These are phyloP conservation scores for Antheraea pernyi DNA, from an alignment of 1,140 invertebrate species.

Conservation along the genomic window DNA sequence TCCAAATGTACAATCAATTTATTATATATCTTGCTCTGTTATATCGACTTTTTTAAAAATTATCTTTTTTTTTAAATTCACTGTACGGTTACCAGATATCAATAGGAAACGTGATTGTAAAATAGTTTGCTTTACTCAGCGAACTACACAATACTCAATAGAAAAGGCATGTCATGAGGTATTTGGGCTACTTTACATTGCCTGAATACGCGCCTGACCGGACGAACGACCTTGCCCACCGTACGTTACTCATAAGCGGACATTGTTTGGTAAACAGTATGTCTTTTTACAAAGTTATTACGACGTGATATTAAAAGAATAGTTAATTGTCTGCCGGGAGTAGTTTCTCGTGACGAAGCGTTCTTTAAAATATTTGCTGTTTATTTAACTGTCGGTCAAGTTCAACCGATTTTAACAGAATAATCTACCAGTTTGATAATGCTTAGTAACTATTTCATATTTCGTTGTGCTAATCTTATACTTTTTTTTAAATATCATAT, in stretches of 20 bases:
- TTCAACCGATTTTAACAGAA: too few species aligned
- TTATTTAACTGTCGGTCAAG: not conserved
- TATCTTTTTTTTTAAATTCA: too few species aligned
- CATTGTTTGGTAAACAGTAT: slow-evolving; percentile 14
- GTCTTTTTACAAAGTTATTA: slow-evolving; percentile 15
- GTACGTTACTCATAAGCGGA: slow-evolving; percentile 10
- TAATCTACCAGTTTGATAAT: not conserved
- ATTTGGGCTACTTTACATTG: not conserved
- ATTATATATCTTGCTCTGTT: too few species aligned
- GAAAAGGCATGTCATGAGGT: not conserved
- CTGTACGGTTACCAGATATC: too few species aligned
- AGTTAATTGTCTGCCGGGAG: slow-evolving; percentile 3
- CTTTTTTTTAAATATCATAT: too few species aligned
- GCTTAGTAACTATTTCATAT: too few species aligned
- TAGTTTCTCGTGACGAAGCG: not conserved
- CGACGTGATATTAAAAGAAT: slow-evolving; percentile 14
- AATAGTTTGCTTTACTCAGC: too few species aligned
- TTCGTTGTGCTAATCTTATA: too few species aligned
- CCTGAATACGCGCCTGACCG: not conserved
- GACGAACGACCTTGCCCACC: slow-evolving; percentile 11
- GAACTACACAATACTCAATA: not conserved
- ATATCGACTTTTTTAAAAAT: too few species aligned
- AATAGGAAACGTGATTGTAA: too few species aligned
- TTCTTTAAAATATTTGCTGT: not conserved
- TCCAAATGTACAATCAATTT: too few species aligned